Percentiles rank a stretch among this genome's conserved stretches.
phyloP scores from a whole-genome alignment of 2,888 invertebrate species.

The Eledone cirrhosa region DNA sequence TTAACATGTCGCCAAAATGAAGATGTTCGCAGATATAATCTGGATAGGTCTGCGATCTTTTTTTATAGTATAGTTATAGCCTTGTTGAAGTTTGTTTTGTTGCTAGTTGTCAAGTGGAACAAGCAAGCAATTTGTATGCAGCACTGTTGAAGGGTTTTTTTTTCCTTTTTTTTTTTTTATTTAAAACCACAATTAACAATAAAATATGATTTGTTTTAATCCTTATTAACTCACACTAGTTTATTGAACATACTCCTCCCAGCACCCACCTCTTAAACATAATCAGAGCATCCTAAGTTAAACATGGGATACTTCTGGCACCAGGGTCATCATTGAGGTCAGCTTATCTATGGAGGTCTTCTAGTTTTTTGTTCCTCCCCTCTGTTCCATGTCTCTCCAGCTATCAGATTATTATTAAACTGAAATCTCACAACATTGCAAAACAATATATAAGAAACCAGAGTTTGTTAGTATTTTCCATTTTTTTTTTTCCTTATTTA shows the following conservation, averaged over 20 bases:
- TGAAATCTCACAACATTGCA: neutral
- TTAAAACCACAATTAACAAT: constrained; percentile 27
- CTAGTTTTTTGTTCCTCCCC: neutral
- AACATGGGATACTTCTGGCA: constrained; percentile 17
- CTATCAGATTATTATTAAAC: no score
- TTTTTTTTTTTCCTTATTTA: constrained; percentile 12
- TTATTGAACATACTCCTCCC: neutral
- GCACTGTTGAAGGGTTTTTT: neutral
- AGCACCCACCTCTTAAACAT: neutral
- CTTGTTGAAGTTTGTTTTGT: constrained; percentile 9
- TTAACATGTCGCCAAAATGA: constrained; percentile 17
- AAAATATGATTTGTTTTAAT: constrained; percentile 6
- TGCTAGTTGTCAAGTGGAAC: neutral
- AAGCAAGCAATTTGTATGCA: constrained; percentile 8
- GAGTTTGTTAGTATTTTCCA: neutral
- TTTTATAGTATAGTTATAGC: constrained; percentile 10
- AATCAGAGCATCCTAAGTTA: constrained; percentile 11
- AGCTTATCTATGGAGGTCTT: constrained; percentile 17
- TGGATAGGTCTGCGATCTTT: constrained; percentile 6
- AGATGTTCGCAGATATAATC: constrained; percentile 22
- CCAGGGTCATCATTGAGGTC: constrained; percentile 25
- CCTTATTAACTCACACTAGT: neutral
- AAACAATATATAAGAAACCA: constrained; percentile 12
- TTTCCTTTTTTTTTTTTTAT: no score
- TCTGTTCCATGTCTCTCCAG: neutral